Base-by-base conservation (phyloP, 1,140 invertebrate genomes). In the Apis florea region DNA sequence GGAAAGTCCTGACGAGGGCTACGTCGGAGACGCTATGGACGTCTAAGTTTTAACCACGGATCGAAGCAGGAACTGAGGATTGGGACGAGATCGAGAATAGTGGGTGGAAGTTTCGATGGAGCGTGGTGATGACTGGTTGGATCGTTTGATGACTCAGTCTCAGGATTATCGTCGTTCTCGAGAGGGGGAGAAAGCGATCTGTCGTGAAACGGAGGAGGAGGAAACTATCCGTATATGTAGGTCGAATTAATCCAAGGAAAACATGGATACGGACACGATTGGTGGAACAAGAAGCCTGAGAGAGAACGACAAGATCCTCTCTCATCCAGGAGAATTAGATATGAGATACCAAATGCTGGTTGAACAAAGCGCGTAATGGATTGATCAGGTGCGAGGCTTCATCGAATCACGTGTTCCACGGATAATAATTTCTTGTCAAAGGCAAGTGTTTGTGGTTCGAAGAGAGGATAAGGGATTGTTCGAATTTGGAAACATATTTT, bases 1-100 rank as follows among this genome's bases (percentile, higher is more conserved):
- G 6, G 97, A 98, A 86, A 97, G 97, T 90, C 97, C 97, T 10
- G 97, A 98, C 90, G 97, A 98, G 90, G 97, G 97, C 2, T 98
- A 97, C 90, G 97, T 97, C 64, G 97, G 97, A 49, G 97, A 97
- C 89, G 95, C 92, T 15, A 93, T 94, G 87, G 94, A 94, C 74
- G 94, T 94, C 59, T 94, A 93, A 90, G 79, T 40, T 40, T 40
- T 40, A 40, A 40, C 31, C 6, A 40, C 31, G 31, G 31, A 5
- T 3, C 2, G 5, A 40, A 3, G 31, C 5, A 31, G 24, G 24
- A 2, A 21, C 2, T 8, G 1, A 6, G 11, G 12, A 47, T 47
- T 19, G 40, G 12, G 6, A 11, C 3, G 21, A 21, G 10, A 21
- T 58, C 10, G 21, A 21, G 21, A 10, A 21, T 2, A 19, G 0